Evolutionary conservation across 2,888 invertebrate genomes (phyloP), one percentile per base, ranked within the genome.

Genomic region (Drosophila antonietae): DNA sequence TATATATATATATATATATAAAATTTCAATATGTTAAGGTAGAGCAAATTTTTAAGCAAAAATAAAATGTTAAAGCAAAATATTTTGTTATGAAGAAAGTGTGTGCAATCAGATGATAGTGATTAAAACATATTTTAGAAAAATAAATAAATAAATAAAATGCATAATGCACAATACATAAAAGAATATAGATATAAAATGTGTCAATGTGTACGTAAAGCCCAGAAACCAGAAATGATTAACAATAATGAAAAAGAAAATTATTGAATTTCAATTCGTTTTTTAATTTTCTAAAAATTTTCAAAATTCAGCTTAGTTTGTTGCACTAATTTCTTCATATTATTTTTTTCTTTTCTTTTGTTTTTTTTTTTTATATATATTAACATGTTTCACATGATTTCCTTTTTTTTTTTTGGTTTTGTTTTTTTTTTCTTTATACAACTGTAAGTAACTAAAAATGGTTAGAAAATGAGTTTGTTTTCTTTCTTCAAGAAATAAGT

Each of bases 181-280:
- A 3, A 28, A 28, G 5, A 28, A 23, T 3, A 23, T 46, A 41
- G 56, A 18, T 49, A 23, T 49, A n/a, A 33, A 39, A 39, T 49
- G 15, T 52, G 12, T 57, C 35, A 18, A 41, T 57, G 44, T 33
- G 56, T 56, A 43, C 43, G 20, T 55, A 59, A 56, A 61, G 51
- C 86, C 86, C 78, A 80, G 47, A 47, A 64, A 70, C 78, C 81
- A 75, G 46, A 75, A 67, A 64, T 68, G 37, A 53, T 74, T 44
- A 66, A 75, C 51, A 64, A 81, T 68, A 66, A 72, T 68, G 61
- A 85, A 71, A 76, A 74, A 60, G 65, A 80, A 78, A 73, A 73
- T 77, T 55, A 73, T 78, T 57, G 23, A 83, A 85, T 71, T 79
- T 81, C 55, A 71, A 65, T 75, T 75, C 69, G 77, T 88, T 82